These are phyloP conservation scores for Corythaixoides concolor DNA, from an alignment of 2,113 vertebrate species.

Conservation along the genomic window DNA sequence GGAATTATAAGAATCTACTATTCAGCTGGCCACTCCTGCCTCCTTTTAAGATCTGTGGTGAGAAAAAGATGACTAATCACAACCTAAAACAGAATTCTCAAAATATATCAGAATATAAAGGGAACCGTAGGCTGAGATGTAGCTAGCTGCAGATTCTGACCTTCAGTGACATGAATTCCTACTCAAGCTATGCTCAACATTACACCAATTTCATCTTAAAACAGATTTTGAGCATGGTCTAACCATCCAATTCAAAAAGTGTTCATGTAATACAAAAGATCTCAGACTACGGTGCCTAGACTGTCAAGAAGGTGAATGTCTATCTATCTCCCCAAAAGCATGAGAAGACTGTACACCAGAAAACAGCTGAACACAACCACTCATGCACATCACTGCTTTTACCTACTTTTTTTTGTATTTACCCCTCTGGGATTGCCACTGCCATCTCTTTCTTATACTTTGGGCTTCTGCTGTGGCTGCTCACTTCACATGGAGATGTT, in stretches of 20 bases:
- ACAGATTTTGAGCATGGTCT: background rate
- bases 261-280: background rate
- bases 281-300: background rate
- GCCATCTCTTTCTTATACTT: background rate
- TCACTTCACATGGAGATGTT: background rate
- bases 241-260: background rate
- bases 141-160: background rate
- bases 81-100: background rate
- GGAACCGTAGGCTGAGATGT: background rate
- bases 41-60: background rate
- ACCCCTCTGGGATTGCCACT: fast-evolving
- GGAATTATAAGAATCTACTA: background rate
- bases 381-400: background rate
- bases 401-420: background rate
- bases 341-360: background rate
- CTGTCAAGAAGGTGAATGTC: background rate
- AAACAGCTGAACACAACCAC: background rate
- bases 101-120: background rate
- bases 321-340: background rate
- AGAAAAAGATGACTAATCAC: background rate
- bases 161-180: background rate
- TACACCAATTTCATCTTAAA: background rate
- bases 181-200: background rate
- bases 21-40: background rate
- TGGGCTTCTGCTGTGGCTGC: background rate